phyloP scores from a whole-genome alignment of 1,140 invertebrate species.

The Triops cancriformis region DNA sequence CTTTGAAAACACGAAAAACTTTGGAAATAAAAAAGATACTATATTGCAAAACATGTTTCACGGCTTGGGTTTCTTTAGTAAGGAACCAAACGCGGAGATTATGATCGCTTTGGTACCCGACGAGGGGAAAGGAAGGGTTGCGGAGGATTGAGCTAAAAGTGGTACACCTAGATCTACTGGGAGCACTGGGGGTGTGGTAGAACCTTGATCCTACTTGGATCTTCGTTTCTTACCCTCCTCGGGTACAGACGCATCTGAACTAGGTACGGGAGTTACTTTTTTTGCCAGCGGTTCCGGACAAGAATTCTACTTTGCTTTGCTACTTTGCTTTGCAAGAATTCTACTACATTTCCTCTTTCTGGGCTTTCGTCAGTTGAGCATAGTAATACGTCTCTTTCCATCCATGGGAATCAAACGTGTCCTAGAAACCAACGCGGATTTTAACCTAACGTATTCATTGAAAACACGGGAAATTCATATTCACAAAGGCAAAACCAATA shows the following conservation, averaged over 20 bases:
- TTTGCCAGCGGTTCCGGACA: slow-evolving; percentile 68
- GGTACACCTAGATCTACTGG: background rate
- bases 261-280: slow-evolving; percentile 15
- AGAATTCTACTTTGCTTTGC: slow-evolving; percentile 79
- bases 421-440: slow-evolving; percentile 42
- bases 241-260: slow-evolving; percentile 40
- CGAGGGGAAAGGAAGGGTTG: slow-evolving; percentile 59
- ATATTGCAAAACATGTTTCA: background rate
- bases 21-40: background rate
- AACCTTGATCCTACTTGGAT: slow-evolving; percentile 82
- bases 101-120: slow-evolving; percentile 77
- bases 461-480: no score
- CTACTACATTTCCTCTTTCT: slow-evolving; percentile 89
- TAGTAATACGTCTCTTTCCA: slow-evolving; percentile 90
- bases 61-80: slow-evolving; percentile 65
- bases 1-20: background rate
- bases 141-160: slow-evolving; percentile 39
- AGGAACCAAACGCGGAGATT: slow-evolving; percentile 77
- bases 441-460: background rate
- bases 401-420: slow-evolving; percentile 81
- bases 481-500: no score
- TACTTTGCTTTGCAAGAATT: slow-evolving; percentile 85
- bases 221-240: slow-evolving; percentile 65
- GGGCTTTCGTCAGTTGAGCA: slow-evolving; percentile 78
- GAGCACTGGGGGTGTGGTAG: background rate